A percentile compares a stretch with the other conserved stretches of the same genome.
Conservation (phyloP, 2,113 vertebrate genomes). For the Ailuropoda melanoleuca region DNA sequence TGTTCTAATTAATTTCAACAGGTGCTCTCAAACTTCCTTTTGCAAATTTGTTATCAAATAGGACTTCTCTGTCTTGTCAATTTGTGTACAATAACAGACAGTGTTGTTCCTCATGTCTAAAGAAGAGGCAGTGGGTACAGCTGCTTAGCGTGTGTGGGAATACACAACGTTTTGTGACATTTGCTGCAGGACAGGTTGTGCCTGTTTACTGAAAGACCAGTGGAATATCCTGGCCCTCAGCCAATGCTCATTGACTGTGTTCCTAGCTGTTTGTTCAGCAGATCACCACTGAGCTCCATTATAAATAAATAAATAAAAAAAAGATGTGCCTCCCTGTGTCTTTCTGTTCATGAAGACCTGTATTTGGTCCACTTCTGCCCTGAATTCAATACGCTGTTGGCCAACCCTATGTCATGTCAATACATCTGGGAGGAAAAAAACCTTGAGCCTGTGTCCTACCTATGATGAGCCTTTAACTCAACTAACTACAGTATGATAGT, state of each 20-base stretch:
- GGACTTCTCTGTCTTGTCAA: not conserved
- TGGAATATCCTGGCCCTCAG: not conserved
- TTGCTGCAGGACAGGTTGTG: not conserved
- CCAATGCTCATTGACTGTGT: not conserved
- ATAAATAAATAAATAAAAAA: not conserved
- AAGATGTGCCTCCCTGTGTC: not conserved
- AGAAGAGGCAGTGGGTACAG: not conserved
- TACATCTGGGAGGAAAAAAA: not conserved
- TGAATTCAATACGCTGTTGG: not conserved
- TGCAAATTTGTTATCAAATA: not conserved
- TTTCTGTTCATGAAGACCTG: not conserved
- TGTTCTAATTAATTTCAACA: not conserved
- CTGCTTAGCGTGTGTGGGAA: not conserved
- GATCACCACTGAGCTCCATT: not conserved
- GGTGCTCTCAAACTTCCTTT: not conserved
- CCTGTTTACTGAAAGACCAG: not conserved
- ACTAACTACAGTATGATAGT: not conserved
- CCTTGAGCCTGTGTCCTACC: not conserved
- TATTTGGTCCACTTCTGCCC: not conserved
- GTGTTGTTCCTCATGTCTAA: not conserved
- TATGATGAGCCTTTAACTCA: not conserved
- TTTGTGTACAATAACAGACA: not conserved
- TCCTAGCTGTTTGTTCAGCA: not conserved
- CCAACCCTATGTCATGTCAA: not conserved
- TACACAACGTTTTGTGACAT: not conserved